Conservation (phyloP, 30 jellyfish, hydroid and myxozoan species). For the Nemopilema nomurai region DNA sequence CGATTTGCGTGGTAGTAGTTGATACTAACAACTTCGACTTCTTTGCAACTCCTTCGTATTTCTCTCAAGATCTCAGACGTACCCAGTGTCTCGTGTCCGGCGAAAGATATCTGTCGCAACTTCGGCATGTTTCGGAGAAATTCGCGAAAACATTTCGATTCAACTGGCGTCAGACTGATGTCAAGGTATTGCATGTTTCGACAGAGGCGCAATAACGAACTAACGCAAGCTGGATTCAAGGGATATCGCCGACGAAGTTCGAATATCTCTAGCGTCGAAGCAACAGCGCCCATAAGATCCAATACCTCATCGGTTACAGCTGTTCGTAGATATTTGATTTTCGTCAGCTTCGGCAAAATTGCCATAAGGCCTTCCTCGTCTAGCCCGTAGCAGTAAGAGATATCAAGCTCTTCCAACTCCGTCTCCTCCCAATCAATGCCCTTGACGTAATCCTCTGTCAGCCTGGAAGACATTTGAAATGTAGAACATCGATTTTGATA, state of each 20-base stretch:
- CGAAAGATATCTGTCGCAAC: slow-evolving; percentile 17
- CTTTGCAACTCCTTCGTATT: slow-evolving; percentile 14
- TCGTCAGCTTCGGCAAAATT: slow-evolving; percentile 3
- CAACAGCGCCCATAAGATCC: slow-evolving; percentile 9
- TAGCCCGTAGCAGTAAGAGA: slow-evolving; percentile 57
- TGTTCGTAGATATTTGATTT: slow-evolving; percentile 39
- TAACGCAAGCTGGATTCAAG: slow-evolving; percentile 1
- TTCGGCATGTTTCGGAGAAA: slow-evolving; percentile 40
- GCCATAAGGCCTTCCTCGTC: slow-evolving; percentile 44
- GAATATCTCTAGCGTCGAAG: slow-evolving; percentile 16
- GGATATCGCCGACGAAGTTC: slow-evolving; percentile 54
- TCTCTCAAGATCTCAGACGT: slow-evolving; percentile 24
- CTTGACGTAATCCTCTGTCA: slow-evolving; percentile 12
- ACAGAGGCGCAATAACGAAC: slow-evolving; percentile 15
- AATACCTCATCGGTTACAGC: slow-evolving; percentile 57
- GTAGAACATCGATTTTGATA: neutral
- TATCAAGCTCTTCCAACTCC: slow-evolving; percentile 40
- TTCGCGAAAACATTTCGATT: slow-evolving; percentile 25
- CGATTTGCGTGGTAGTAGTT: slow-evolving; percentile 50
- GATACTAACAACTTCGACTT: slow-evolving; percentile 12
- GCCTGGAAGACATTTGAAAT: slow-evolving; percentile 2
- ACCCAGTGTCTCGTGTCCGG: slow-evolving; percentile 49
- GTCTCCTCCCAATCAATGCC: slow-evolving; percentile 13
- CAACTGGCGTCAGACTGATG: slow-evolving; percentile 51
- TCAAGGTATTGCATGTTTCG: slow-evolving; percentile 23